These are phyloP conservation scores for Philypnodon macrostomus DNA, from an alignment of 2,797 vertebrate genomes.

Conservation along the genomic window DNA sequence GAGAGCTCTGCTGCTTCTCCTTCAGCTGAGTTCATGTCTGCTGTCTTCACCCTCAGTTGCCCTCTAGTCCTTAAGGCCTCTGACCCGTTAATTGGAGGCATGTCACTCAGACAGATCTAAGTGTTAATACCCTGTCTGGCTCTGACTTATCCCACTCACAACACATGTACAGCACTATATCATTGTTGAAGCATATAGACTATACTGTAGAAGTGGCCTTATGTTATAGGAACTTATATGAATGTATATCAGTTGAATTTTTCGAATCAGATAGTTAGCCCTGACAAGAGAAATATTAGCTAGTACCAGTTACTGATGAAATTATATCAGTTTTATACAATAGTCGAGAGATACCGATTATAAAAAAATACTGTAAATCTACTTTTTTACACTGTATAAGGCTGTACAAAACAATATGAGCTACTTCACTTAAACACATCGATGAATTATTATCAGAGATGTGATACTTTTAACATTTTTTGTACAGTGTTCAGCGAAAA, in stretches of 20 bases:
- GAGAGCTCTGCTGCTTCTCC: background rate
- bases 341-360: too few species aligned
- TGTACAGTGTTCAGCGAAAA: constrained; percentile 94
- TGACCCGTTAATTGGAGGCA: constrained; percentile 44
- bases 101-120: constrained; percentile 48
- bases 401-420: too few species aligned
- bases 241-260: too few species aligned
- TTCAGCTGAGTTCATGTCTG: background rate
- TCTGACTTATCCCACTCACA: constrained; percentile 31
- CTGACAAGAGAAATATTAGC: too few species aligned
- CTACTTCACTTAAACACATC: too few species aligned
- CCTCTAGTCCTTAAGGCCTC: constrained; percentile 8
- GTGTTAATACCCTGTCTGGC: constrained; percentile 56
- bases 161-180: background rate
- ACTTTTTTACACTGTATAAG: too few species aligned
- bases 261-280: too few species aligned
- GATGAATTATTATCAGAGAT: background rate
- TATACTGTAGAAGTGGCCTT: too few species aligned
- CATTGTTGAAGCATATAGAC: constrained; percentile 1
- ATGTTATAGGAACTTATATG: too few species aligned
- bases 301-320: too few species aligned
- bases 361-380: too few species aligned
- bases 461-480: background rate
- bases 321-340: too few species aligned
- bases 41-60: background rate